A percentile compares a stretch with the other conserved stretches of the same genome.
Conservation (phyloP, 2,113 vertebrate genomes). For the Seriola aureovittata region DNA sequence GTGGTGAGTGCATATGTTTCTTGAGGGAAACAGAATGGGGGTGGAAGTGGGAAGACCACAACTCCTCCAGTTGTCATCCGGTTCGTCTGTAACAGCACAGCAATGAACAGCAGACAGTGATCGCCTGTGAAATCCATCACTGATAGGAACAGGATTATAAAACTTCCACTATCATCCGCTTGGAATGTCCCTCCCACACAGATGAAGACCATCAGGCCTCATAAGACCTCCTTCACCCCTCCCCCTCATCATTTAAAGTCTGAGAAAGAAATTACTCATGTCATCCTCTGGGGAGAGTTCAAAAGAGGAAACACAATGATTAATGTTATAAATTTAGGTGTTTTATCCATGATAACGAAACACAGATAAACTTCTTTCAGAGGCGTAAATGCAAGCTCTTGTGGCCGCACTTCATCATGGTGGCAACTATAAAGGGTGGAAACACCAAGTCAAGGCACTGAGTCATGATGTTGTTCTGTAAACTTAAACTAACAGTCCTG, state of each 20-base stretch:
- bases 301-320: conserved; percentile 13
- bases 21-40: conserved; percentile 17
- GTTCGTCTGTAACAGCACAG: conserved; percentile 43
- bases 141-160: conserved; percentile 68
- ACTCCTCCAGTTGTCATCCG: conserved; percentile 55
- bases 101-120: conserved; percentile 50
- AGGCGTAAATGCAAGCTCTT: not conserved
- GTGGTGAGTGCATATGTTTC: conserved; percentile 24
- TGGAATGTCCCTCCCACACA: conserved; percentile 78
- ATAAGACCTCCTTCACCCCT: conserved; percentile 30
- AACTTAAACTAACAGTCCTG: conserved; percentile 35
- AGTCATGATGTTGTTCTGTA: conserved; percentile 37
- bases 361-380: conserved; percentile 11
- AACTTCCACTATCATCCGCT: conserved; percentile 66
- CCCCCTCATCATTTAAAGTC: conserved; percentile 14
- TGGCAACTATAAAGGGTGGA: conserved; percentile 47
- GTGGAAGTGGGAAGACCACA: conserved; percentile 38
- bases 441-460: conserved; percentile 19
- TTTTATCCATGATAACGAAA: conserved; percentile 15
- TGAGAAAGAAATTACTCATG: conserved; percentile 51
- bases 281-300: conserved; percentile 1
- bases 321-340: conserved; percentile 12
- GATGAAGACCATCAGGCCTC: conserved; percentile 45
- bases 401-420: not conserved
- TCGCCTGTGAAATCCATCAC: conserved; percentile 77